Conservation (phyloP, 2,888 invertebrate species). For the Exocentrus adspersus region DNA sequence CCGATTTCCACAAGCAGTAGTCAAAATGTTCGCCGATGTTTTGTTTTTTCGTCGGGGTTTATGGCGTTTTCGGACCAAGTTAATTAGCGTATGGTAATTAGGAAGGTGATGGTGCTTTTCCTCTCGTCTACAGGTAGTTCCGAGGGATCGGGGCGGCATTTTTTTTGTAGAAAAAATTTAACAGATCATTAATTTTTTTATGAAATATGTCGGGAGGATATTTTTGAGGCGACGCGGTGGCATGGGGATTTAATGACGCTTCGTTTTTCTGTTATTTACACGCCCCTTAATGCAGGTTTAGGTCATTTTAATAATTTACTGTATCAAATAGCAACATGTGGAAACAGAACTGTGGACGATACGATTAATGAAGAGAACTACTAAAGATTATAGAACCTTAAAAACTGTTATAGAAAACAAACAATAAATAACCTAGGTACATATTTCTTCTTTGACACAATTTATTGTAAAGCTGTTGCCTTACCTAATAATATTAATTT, state of each 20-base stretch:
- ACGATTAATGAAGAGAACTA: no score
- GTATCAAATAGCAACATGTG: no score
- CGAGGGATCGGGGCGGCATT: conserved; percentile 28
- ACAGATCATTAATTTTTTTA: conserved; percentile 43
- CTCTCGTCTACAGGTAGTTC: conserved; percentile 47
- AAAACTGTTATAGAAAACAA: no score
- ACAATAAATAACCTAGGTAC: not conserved
- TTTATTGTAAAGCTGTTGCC: not conserved
- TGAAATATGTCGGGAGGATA: conserved; percentile 12
- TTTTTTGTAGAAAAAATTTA: conserved; percentile 43
- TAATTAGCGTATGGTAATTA: conserved; percentile 61
- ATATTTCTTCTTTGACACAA: not conserved
- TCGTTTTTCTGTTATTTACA: conserved; percentile 10
- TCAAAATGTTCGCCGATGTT: conserved; percentile 38
- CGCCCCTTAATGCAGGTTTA: conserved; percentile 1
- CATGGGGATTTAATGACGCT: conserved; percentile 6
- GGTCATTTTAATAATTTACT: not conserved
- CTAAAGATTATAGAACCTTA: no score
- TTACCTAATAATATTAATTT: conserved; percentile 5
- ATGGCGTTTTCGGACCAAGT: conserved; percentile 47
- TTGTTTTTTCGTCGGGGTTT: conserved; percentile 44
- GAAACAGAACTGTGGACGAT: no score
- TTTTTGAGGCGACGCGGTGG: not conserved
- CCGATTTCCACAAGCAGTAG: conserved; percentile 26
- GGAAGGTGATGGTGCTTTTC: conserved; percentile 58